Evolutionary conservation across 2,888 invertebrate genomes (phyloP).

Genomic region (Busseola fusca): DNA sequence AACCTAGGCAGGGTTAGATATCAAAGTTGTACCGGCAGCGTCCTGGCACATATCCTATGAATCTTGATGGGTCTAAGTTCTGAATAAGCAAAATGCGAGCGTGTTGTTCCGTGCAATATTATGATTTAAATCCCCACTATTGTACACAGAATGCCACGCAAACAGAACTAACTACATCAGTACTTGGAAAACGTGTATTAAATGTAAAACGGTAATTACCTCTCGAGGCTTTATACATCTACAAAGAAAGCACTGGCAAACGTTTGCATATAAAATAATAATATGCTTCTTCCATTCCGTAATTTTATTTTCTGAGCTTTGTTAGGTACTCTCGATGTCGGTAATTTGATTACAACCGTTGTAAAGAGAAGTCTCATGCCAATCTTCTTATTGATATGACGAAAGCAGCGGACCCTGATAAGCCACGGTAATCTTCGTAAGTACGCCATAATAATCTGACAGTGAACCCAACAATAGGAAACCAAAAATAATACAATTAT

Average conservation of each 20-base stretch:
- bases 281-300: constrained; percentile 15
- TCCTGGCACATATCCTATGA: constrained; percentile 58
- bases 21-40: constrained; percentile 55
- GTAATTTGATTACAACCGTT: constrained; percentile 44
- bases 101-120: constrained; percentile 46
- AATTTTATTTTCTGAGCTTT: constrained; percentile 35
- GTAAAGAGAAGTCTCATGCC: constrained; percentile 26
- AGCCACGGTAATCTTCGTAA: constrained; percentile 10
- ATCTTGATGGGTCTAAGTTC: constrained; percentile 60
- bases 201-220: constrained; percentile 15
- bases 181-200: constrained; percentile 29
- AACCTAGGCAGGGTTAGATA: constrained; percentile 57
- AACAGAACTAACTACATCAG: constrained; percentile 20
- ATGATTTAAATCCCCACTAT: constrained; percentile 42
- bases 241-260: constrained; percentile 21
- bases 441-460: constrained; percentile 20
- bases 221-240: background rate
- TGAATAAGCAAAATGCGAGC: constrained; percentile 59
- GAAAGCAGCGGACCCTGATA: constrained; percentile 29
- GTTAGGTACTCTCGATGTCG: constrained; percentile 20
- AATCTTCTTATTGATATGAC: constrained; percentile 28
- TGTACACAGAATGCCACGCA: constrained; percentile 24
- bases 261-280: constrained; percentile 19
- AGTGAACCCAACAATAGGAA: constrained; percentile 12
- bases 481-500: constrained; percentile 18